A percentile compares a stretch with the other conserved stretches of the same genome.
phyloP scores from a whole-genome alignment of 2,888 invertebrate genomes.

The Ormyrus labotus region DNA sequence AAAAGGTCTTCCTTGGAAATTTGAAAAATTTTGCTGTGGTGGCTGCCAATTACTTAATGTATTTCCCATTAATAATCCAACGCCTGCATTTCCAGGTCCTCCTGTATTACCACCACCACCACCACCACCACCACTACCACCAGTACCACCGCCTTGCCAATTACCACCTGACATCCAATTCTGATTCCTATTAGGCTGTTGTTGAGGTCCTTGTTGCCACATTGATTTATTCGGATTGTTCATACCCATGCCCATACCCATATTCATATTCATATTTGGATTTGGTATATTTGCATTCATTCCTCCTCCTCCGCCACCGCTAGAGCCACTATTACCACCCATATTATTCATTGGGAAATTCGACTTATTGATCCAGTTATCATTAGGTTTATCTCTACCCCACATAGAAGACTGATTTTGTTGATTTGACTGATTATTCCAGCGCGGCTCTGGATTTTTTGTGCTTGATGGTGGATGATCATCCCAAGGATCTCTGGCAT shows the following conservation, averaged over 20 bases:
- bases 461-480: conserved; percentile 63
- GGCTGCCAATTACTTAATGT: conserved; percentile 59
- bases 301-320: not conserved
- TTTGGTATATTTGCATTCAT: conserved; percentile 44
- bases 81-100: not conserved
- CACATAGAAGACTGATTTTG: conserved; percentile 25
- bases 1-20: conserved; percentile 57
- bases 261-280: conserved; percentile 52
- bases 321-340: not conserved
- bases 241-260: conserved; percentile 41
- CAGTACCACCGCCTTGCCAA: conserved; percentile 60
- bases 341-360: conserved; percentile 37
- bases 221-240: conserved; percentile 46
- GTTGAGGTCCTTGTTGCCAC: conserved; percentile 46
- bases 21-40: conserved; percentile 60
- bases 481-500: conserved; percentile 73
- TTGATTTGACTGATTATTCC: conserved; percentile 53
- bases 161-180: conserved; percentile 60
- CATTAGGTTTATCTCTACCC: conserved; percentile 49
- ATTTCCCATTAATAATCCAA: conserved; percentile 35
- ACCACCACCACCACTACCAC: not conserved
- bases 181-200: conserved; percentile 48
- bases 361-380: conserved; percentile 48
- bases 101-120: conserved; percentile 3
- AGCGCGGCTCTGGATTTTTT: conserved; percentile 48